Evolutionary conservation across 2,797 vertebrate species (phyloP), one percentile per base, ranked within the genome.

Genomic region (Smutsia gigantea): DNA sequence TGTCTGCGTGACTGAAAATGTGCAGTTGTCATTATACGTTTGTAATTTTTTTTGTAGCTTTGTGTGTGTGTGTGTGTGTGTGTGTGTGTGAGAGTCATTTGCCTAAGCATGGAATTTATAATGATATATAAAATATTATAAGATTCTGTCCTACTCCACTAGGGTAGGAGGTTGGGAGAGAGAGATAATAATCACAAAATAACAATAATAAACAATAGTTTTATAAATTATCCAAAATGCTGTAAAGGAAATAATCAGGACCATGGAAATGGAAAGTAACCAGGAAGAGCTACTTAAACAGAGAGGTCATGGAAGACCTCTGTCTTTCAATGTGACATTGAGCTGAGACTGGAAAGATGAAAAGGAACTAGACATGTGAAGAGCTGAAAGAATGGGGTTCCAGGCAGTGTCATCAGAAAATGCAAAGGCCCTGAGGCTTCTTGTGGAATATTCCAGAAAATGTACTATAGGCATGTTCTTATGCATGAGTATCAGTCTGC

Each of bases 1-100:
- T 90, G 37, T 93, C 79, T 92, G 59, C 61, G 59, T 85, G 68
- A 39, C 46, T 57, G 74, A 75, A 11, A 64, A 17, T 75, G 23
- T 88, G 63, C 27, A 18, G 10, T 37, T 75, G 23, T 89, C 59
- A 42, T 61, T 66, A 51, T 25, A 17, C 81, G 79, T 96, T 68
- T 90, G 27, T 94, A 92, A 96, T 95, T 93, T 66, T 93, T 66
- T 85, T 79, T 94, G 15, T 69, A 71, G 25, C 12, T 51, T 64
- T 93, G 37, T 68, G 19, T 75, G 34, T 87, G 49, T 68, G 37
- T 68, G 14, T 75, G 34, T 87, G 49, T 68, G 55, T 75, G 53
- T 94, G 61, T 72, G 25, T 84, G 59, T 96, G 77, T 84, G 59
- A 95, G 77, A 93, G 87, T 87, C 66, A 87, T 78, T 92, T 87